Evolutionary conservation across 1,140 invertebrate species (phyloP), one percentile per base, ranked within the genome.

Genomic region (Sipha flava): DNA sequence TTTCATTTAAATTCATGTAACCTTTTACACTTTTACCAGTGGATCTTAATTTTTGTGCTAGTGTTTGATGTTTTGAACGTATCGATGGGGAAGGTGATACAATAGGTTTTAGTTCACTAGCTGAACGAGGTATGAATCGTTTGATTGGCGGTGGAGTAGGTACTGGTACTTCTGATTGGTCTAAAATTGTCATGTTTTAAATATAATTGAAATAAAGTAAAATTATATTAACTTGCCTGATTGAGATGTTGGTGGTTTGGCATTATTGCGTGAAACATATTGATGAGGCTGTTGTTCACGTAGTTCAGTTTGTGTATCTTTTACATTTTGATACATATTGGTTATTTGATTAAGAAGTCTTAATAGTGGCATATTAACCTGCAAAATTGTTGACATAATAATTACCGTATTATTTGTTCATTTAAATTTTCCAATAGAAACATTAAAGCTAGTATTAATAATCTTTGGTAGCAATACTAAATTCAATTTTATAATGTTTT

Each of bases 251-350:
- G 80, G 45, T 23, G 45, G 80, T 21, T 70, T 68, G 16, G 75
- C 73, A 49, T 62, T 45, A 23, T 72, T 31, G 16, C 72, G 66
- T 21, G 49, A 54, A 14, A 79, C 26, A 72, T 80, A 80, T 37
- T 37, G 54, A 37, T 59, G 81, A 37, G 81, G 80, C 29, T 79
- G 89, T 81, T 92, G 92, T 81, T 90, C 92, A 83, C 90, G 92
- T 66, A 98, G 87, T 83, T 97, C 95, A 83, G 92, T 92, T 84
- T 95, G 93, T 1, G 96, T 97, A 84, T 97, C 94, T 84, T 96
- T 95, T 5, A 97, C 95, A 87, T 98, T 98, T 86, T 96, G 94
- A 86, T 98, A 97, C 95, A 98, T 97, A 81, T 96, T 97, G 82
- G 92, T 94, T 82, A 99, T 96, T 87, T 99, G 97, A 88, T 98